Base-by-base conservation (phyloP, 2,797 vertebrate species). In the Dallia pectoralis region DNA sequence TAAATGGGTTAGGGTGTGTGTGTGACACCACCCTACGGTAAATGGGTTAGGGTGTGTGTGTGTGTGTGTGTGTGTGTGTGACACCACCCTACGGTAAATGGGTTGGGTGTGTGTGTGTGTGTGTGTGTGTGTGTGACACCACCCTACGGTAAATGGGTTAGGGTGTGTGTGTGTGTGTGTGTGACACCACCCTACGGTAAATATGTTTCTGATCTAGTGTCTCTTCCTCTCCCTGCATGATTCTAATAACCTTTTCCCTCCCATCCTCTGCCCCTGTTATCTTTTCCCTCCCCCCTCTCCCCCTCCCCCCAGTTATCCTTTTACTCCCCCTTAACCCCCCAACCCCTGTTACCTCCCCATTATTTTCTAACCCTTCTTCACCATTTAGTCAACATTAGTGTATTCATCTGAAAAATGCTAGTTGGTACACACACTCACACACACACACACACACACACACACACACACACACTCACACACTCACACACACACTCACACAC, bases 371-470 rank as follows among this genome's bases (percentile, higher is more conserved):
- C n/a, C n/a, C n/a, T n/a, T n/a, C n/a, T n/a, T n/a, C n/a, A n/a
- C n/a, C n/a, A n/a, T n/a, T n/a, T n/a, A n/a, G n/a, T n/a, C n/a
- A n/a, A n/a, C n/a, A n/a, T n/a, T n/a, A n/a, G n/a, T n/a, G n/a
- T n/a, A n/a, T n/a, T n/a, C 91, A 92, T 90, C 91, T 92, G 91
- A 88, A 92, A 90, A 82, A 92, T n/a, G n/a, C n/a, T n/a, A n/a
- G n/a, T n/a, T n/a, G n/a, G n/a, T n/a, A n/a, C n/a, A n/a, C n/a
- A 92, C 91, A 92, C 88, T 89, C 90, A 30, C 27, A 25, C 59
- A 62, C 59, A 62, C 59, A 62, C 59, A 61, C 25, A 22, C 56
- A 27, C 25, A 62, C 1, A 62, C 51, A n/a, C 49, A n/a, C 49
- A n/a, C 49, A n/a, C 49, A n/a, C 51, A 56, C 51, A 22, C 51